phyloP scores from a whole-genome alignment of 2,113 vertebrate species.

The Illadopsis cleaveri region DNA sequence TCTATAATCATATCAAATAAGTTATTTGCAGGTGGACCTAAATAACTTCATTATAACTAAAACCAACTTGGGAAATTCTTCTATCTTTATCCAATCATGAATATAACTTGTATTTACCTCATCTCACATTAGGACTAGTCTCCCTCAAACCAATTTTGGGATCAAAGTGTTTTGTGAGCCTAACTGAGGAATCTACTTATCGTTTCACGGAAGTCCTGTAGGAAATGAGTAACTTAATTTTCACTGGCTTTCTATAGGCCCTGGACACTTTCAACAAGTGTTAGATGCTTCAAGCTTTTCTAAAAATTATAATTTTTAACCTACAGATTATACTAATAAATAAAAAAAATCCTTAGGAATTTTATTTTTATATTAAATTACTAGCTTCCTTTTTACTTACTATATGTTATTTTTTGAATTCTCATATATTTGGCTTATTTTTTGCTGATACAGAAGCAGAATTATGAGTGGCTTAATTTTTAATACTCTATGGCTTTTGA shows the following conservation, averaged over 20 bases:
- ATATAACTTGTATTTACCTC: background rate
- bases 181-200: background rate
- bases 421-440: background rate
- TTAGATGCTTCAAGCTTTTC: background rate
- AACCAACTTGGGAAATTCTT: background rate
- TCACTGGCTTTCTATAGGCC: background rate
- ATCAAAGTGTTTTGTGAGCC: background rate
- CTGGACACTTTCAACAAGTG: background rate
- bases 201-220: background rate
- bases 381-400: background rate
- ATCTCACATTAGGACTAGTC: background rate
- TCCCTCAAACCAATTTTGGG: background rate
- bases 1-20: background rate
- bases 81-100: background rate
- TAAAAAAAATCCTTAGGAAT: background rate
- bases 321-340: background rate
- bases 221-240: background rate
- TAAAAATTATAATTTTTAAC: background rate
- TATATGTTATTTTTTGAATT: background rate
- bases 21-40: slow-evolving; percentile 12
- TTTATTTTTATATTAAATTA: background rate
- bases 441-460: background rate
- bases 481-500: background rate
- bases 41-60: background rate
- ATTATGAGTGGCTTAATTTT: background rate